Percentiles rank a stretch among this genome's conserved stretches.
These are phyloP conservation scores for Otus sunia DNA, from an alignment of 2,113 vertebrate species.

Conservation along the genomic window DNA sequence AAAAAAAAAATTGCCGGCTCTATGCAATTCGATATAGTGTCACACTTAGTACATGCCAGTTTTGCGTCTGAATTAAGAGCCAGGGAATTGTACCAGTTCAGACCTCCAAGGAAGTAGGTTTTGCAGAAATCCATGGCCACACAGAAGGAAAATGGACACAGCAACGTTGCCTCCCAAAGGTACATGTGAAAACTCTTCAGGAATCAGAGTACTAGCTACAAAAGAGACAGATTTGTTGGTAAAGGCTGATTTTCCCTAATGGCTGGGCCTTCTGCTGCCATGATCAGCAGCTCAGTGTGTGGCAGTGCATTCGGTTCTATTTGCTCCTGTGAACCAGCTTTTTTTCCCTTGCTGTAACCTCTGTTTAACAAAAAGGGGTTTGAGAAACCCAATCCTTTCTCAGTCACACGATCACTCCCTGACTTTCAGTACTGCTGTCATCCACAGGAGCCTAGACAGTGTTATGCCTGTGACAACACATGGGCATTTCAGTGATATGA, in stretches of 20 bases:
- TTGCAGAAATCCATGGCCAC: neutral
- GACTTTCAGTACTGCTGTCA: neutral
- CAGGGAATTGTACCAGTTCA: neutral
- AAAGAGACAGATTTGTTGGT: neutral
- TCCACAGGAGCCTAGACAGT: neutral
- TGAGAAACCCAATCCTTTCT: neutral
- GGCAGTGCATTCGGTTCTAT: neutral
- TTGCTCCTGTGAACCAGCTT: neutral
- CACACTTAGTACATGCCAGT: constrained; percentile 19
- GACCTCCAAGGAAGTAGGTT: constrained; percentile 38
- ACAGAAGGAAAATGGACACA: neutral
- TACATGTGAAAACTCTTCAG: neutral
- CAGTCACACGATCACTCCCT: neutral
- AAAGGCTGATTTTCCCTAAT: neutral
- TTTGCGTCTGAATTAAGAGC: constrained; percentile 9
- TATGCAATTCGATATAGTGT: constrained; percentile 43
- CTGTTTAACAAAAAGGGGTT: neutral
- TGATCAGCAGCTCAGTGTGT: neutral
- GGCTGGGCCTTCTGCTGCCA: neutral
- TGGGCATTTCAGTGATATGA: neutral
- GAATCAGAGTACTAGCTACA: neutral
- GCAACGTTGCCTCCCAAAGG: neutral
- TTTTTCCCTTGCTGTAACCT: neutral
- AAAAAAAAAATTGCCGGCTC: constrained; percentile 21
- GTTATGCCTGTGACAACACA: neutral